phyloP scores from a whole-genome alignment of 2,797 vertebrate genomes.

The Craterocephalus amniculus region DNA sequence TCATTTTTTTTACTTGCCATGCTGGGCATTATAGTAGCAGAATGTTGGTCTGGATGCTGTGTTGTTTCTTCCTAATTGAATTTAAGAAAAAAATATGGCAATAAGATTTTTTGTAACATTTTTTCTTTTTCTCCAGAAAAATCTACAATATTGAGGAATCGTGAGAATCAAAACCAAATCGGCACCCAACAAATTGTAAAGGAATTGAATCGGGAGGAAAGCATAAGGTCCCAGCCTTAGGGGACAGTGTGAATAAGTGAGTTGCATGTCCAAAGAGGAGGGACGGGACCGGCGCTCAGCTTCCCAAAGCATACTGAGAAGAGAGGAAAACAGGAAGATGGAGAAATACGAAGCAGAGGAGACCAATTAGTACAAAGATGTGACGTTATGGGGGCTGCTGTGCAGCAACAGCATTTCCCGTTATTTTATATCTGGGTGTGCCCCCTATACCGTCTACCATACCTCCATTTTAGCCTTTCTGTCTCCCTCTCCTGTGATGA shows the following conservation, averaged over 20 bases:
- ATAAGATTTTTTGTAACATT: no score
- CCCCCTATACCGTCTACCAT: conserved; percentile 45
- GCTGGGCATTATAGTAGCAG: no score
- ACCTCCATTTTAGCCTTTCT: conserved; percentile 49
- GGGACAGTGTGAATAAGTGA: conserved; percentile 31
- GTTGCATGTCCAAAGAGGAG: conserved; percentile 35
- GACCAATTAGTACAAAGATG: conserved; percentile 73
- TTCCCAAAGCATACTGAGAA: conserved; percentile 56
- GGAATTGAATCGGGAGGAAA: no score
- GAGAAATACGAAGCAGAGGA: conserved; percentile 75
- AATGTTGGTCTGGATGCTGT: no score
- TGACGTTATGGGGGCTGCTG: conserved; percentile 19
- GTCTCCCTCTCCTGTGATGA: conserved; percentile 42
- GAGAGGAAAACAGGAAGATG: conserved; percentile 77
- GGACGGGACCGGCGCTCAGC: conserved; percentile 31
- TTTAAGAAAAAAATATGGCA: no score
- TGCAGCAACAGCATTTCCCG: conserved; percentile 37
- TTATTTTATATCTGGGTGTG: conserved; percentile 63
- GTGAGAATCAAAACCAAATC: no score
- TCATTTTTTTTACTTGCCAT: no score
- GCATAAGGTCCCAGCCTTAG: no score
- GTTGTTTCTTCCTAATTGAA: no score
- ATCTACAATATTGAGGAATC: no score
- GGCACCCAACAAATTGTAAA: no score
- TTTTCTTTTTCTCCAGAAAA: no score